phyloP scores from a whole-genome alignment of 64 coral and sea anemone species.

The Dendronephthya gigantea region DNA sequence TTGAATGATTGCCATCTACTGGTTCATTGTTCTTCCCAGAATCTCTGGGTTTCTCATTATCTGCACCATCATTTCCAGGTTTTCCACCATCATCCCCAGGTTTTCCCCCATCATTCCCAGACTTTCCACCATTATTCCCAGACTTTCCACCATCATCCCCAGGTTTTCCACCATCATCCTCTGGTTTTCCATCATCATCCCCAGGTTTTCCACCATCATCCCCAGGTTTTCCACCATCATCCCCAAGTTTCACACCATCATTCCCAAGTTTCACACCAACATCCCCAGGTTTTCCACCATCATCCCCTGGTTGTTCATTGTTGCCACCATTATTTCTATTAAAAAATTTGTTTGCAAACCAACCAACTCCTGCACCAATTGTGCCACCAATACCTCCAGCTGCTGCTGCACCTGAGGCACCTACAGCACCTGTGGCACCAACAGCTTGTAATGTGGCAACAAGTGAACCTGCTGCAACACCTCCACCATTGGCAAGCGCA shows the following conservation, averaged over 20 bases:
- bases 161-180: not conserved
- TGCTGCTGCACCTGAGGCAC: slow-evolving; percentile 21
- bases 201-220: not conserved
- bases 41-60: too few species aligned
- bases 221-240: not conserved
- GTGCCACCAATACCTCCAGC: not conserved
- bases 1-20: too few species aligned
- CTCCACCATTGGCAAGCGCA: slow-evolving; percentile 19
- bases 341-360: not conserved
- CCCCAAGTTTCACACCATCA: not conserved
- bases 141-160: not conserved
- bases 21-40: too few species aligned
- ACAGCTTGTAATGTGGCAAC: slow-evolving; percentile 43
- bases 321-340: not conserved
- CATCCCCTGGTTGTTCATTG: not conserved
- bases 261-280: not conserved
- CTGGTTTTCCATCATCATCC: not conserved
- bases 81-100: not conserved
- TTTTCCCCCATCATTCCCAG: not conserved
- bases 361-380: not conserved
- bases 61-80: not conserved
- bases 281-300: not conserved
- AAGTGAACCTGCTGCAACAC: slow-evolving; percentile 32
- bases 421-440: slow-evolving; percentile 33
- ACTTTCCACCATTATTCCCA: too few species aligned